Percentiles rank a stretch among this genome's conserved stretches.
These are phyloP conservation scores for Rhabdophis nuchalis DNA, from an alignment of 2,797 vertebrate species.

Conservation along the genomic window DNA sequence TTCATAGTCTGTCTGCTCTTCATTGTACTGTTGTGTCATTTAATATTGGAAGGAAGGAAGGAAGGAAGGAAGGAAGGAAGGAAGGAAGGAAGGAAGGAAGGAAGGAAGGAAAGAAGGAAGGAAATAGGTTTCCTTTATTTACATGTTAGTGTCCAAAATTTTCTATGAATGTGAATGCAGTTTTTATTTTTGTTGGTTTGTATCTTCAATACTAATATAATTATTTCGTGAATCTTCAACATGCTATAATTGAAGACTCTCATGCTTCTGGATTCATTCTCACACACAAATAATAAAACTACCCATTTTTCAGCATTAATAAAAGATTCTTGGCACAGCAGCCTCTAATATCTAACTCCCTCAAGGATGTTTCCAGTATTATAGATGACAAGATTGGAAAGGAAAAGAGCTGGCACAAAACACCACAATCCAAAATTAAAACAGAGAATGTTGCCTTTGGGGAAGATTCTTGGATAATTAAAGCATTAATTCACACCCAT, in stretches of 20 bases:
- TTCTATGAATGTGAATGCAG: neutral
- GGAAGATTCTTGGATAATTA: conserved; percentile 60
- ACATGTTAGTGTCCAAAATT: neutral
- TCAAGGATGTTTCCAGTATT: neutral
- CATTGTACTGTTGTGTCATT: neutral
- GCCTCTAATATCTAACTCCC: neutral
- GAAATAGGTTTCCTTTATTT: neutral
- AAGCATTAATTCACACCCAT: conserved; percentile 63
- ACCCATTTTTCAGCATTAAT: fast-evolving
- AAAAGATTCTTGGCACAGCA: fast-evolving
- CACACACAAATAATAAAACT: neutral
- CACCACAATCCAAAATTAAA: conserved; percentile 54
- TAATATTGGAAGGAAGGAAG: neutral
- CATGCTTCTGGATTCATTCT: neutral
- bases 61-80: neutral
- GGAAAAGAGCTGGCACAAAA: neutral
- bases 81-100: neutral
- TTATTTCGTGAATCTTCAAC: neutral
- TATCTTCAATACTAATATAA: neutral
- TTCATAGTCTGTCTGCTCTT: neutral
- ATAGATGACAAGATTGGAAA: conserved; percentile 6
- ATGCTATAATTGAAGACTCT: neutral
- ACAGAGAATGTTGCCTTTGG: conserved; percentile 50
- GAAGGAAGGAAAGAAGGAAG: neutral
- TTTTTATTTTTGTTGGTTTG: neutral